These are phyloP conservation scores for Prolemur simus DNA, from an alignment of 2,113 vertebrate species.

Conservation along the genomic window DNA sequence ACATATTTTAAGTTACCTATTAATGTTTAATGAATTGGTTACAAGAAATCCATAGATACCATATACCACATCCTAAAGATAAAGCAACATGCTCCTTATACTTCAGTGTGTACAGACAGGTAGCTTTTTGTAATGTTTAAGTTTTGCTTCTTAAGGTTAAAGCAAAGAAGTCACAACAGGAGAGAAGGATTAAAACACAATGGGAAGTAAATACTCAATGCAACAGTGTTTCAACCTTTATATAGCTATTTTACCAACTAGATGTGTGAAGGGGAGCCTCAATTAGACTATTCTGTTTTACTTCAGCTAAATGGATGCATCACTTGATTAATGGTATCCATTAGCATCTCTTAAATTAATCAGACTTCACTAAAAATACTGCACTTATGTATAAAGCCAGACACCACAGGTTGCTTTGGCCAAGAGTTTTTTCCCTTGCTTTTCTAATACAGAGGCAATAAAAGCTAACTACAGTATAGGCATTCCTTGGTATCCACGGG, in stretches of 20 bases:
- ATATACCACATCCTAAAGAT: not conserved
- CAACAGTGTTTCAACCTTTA: not conserved
- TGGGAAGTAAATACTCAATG: not conserved
- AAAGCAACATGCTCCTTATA: not conserved
- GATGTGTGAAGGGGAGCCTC: not conserved
- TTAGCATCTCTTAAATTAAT: not conserved
- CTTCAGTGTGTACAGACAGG: not conserved
- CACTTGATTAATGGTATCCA: not conserved
- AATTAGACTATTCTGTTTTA: not conserved
- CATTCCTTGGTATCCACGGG: not conserved
- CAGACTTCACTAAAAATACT: not conserved
- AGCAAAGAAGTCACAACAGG: not conserved
- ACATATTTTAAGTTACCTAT: not conserved
- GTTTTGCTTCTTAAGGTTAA: not conserved
- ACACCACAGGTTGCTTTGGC: not conserved
- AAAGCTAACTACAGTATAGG: not conserved
- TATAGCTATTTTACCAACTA: not conserved
- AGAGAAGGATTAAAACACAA: not conserved
- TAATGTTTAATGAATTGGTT: not conserved
- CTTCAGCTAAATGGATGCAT: not conserved
- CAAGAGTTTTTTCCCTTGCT: conserved; percentile 15
- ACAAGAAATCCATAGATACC: conserved; percentile 4
- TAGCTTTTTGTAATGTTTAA: not conserved
- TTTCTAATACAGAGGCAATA: not conserved
- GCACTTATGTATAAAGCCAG: not conserved